Base-by-base conservation (phyloP, 1,140 invertebrate species). In the Colletes gigas region DNA sequence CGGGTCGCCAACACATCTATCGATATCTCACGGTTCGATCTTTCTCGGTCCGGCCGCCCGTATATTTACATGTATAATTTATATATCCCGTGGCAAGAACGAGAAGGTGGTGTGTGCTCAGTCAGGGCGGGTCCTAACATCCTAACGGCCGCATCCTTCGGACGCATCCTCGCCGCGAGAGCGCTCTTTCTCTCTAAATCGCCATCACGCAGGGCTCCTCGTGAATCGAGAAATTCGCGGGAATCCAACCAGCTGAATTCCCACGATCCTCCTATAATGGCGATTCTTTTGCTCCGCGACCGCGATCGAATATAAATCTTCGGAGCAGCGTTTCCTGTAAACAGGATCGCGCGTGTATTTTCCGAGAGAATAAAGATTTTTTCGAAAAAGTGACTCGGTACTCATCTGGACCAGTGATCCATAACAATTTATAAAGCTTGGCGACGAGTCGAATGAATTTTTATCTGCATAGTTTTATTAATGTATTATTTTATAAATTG, bases 61-160 rank as follows among this genome's bases (percentile, higher is more conserved):
- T 92, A 91, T 92, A 92, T 92, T 92, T 92, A 92, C 90, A 92
- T 92, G 91, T 92, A 92, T 92, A 92, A 92, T 92, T 92, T 92
- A 92, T 92, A 91, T 92, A 92, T 89, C 90, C 88, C 88, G 85
- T 68, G 47, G 81, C 63, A 52, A 69, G 82, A 77, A 68, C 77
- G 80, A 69, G 78, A 70, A 83, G 59, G 17, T 65, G 21, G 66
- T 67, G 68, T 62, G 62, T 44, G 85, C 81, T 68, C 75, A 78
- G 80, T 74, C 81, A 85, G 82, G 86, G 84, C 88, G 83, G 85
- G 68, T 81, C 86, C 78, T 70, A 39, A 60, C 75, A 19, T 88
- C 62, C 73, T 78, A 78, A 62, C 76, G 60, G 21, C 54, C 19
- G 17, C 57, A 81, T 63, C 62, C 57, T 59, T 30, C 30, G 76